Percentiles rank a stretch among this genome's conserved stretches.
Conservation (phyloP, 2,797 vertebrate species). For the Pseudopleuronectes americanus region DNA sequence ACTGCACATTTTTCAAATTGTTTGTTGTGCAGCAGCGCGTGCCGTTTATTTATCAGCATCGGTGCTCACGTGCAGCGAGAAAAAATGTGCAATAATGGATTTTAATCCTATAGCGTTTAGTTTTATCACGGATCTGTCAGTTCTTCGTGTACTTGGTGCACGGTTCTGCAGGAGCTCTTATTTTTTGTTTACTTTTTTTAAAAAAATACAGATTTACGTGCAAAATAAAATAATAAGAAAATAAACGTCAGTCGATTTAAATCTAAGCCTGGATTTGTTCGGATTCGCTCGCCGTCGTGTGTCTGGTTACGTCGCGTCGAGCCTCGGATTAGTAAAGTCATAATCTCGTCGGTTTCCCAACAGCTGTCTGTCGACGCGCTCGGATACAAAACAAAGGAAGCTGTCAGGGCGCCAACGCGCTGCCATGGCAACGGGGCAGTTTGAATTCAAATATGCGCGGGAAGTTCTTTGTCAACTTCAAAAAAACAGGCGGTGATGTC, state of each 20-base stretch:
- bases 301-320: background rate
- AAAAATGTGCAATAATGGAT: too few relatives aligned
- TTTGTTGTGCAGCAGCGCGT: too few relatives aligned
- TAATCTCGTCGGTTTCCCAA: conserved; percentile 66
- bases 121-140: background rate
- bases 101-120: too few relatives aligned
- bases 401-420: conserved; percentile 80
- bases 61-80: too few relatives aligned
- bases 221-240: too few relatives aligned
- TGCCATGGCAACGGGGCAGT: conserved; percentile 71
- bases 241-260: too few relatives aligned
- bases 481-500: too few relatives aligned
- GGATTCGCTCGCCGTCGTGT: background rate
- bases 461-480: conserved; percentile 59
- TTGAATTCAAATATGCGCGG: conserved; percentile 90
- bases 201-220: too few relatives aligned
- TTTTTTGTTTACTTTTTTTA: too few relatives aligned
- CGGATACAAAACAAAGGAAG: conserved; percentile 83
- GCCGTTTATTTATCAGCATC: too few relatives aligned
- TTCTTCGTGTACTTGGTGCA: background rate
- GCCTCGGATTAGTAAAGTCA: conserved; percentile 46
- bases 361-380: conserved; percentile 77
- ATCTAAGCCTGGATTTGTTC: background rate
- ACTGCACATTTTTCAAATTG: too few relatives aligned
- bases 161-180: too few relatives aligned